These are phyloP conservation scores for Phyto melanocephala DNA, from an alignment of 2,888 invertebrate species.

Conservation along the genomic window DNA sequence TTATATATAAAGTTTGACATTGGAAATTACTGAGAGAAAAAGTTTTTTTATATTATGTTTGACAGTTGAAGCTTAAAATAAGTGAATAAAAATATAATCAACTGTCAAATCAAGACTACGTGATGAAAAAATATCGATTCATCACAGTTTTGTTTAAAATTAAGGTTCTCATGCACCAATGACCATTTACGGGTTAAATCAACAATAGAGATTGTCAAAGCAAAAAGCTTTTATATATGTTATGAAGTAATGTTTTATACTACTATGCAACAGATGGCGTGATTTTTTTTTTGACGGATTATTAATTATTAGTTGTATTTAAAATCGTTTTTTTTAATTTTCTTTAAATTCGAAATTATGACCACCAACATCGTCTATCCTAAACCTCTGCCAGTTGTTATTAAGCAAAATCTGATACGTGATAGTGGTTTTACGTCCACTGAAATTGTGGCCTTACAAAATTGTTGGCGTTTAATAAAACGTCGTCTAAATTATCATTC, in stretches of 20 bases:
- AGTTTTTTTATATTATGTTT: no score
- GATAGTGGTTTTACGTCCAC: constrained; percentile 55
- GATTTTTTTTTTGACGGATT: neutral
- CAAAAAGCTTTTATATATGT: constrained; percentile 4
- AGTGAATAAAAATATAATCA: no score
- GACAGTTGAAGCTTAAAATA: no score
- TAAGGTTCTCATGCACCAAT: neutral
- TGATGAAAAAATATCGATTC: no score
- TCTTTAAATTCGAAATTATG: constrained; percentile 27
- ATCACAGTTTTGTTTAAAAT: no score
- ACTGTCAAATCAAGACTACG: no score
- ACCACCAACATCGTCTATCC: constrained; percentile 42
- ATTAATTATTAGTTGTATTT: no score
- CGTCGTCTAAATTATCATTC: constrained; percentile 52
- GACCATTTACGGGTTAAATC: neutral
- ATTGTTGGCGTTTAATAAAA: constrained; percentile 63
- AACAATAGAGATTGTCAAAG: neutral
- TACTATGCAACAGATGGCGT: neutral
- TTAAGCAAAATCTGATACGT: constrained; percentile 4
- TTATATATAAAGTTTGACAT: no score
- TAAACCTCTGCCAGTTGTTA: constrained; percentile 34
- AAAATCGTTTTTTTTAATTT: no score
- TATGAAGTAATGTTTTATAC: neutral
- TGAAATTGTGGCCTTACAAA: constrained; percentile 59
- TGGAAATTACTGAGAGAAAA: no score